phyloP scores from a whole-genome alignment of 2,888 invertebrate species.

The Baronia brevicornis region DNA sequence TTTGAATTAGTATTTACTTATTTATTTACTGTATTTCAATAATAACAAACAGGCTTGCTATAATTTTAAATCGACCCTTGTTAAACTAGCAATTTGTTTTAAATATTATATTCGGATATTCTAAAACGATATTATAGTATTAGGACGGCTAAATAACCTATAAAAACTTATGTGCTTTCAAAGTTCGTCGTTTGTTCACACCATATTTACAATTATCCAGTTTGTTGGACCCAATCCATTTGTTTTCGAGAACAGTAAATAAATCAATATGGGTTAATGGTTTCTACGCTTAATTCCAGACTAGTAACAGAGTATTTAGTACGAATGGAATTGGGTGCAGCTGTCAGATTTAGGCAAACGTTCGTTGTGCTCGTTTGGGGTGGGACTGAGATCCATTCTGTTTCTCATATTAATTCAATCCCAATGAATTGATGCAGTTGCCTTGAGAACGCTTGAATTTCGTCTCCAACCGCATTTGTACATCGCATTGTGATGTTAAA shows the following conservation, averaged over 20 bases:
- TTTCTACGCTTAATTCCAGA: conserved; percentile 19
- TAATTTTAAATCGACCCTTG: too few relatives aligned
- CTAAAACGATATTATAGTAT: too few relatives aligned
- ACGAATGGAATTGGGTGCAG: conserved; percentile 46
- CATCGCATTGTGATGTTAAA: conserved; percentile 19
- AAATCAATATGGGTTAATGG: conserved; percentile 15
- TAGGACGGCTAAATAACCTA: too few relatives aligned
- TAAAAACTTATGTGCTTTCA: too few relatives aligned
- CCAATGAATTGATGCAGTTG: conserved; percentile 48
- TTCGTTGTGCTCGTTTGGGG: conserved; percentile 40
- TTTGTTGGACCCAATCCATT: conserved; percentile 6
- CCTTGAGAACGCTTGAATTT: conserved; percentile 30
- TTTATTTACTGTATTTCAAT: too few relatives aligned
- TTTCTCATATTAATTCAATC: conserved; percentile 62
- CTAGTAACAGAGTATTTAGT: conserved; percentile 23
- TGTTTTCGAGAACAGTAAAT: conserved; percentile 10
- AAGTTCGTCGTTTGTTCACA: not conserved
- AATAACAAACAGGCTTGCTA: too few relatives aligned
- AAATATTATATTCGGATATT: too few relatives aligned
- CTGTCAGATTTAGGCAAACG: conserved; percentile 60
- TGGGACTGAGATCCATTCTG: conserved; percentile 40
- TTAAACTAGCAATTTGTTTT: too few relatives aligned
- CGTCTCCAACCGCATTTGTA: conserved; percentile 16
- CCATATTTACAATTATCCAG: conserved; percentile 9
- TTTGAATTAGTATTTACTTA: too few relatives aligned